Conservation (phyloP, 2,888 invertebrate species). For the Elmis aenea region DNA sequence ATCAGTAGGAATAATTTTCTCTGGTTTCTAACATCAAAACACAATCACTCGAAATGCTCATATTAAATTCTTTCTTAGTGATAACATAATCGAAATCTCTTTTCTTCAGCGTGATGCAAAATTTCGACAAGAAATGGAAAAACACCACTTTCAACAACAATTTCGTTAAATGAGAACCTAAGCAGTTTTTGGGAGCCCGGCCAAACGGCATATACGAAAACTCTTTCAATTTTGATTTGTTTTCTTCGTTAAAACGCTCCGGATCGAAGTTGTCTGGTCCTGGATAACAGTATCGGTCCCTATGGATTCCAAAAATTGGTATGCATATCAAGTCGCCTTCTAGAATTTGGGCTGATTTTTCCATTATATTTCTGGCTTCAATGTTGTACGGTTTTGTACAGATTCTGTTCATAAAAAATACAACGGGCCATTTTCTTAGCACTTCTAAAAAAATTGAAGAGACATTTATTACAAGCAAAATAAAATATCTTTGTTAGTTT, state of each 20-base stretch:
- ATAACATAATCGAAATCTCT: constrained; percentile 27
- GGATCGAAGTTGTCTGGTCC: constrained; percentile 53
- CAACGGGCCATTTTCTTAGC: constrained; percentile 54
- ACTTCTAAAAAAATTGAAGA: constrained; percentile 58
- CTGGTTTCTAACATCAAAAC: constrained; percentile 15
- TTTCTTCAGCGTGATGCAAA: constrained; percentile 30
- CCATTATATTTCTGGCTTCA: constrained; percentile 46
- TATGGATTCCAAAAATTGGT: constrained; percentile 51
- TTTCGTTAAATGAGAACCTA: constrained; percentile 43
- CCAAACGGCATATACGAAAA: constrained; percentile 54
- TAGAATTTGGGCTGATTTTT: constrained; percentile 35
- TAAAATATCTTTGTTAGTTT: too few relatives aligned
- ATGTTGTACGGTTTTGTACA: constrained; percentile 54
- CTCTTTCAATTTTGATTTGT: constrained; percentile 48
- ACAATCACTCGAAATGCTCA: constrained; percentile 40
- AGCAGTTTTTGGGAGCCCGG: constrained; percentile 42
- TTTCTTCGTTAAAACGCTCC: constrained; percentile 53
- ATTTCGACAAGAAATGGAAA: constrained; percentile 36
- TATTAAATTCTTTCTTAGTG: constrained; percentile 39
- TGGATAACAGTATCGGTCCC: constrained; percentile 53
- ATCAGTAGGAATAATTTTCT: too few relatives aligned
- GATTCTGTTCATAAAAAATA: constrained; percentile 50
- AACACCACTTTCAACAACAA: constrained; percentile 45
- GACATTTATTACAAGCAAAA: too few relatives aligned
- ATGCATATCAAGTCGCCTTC: constrained; percentile 49